These are phyloP conservation scores for Penaeus chinensis DNA, from an alignment of 1,140 invertebrate species.

Conservation along the genomic window DNA sequence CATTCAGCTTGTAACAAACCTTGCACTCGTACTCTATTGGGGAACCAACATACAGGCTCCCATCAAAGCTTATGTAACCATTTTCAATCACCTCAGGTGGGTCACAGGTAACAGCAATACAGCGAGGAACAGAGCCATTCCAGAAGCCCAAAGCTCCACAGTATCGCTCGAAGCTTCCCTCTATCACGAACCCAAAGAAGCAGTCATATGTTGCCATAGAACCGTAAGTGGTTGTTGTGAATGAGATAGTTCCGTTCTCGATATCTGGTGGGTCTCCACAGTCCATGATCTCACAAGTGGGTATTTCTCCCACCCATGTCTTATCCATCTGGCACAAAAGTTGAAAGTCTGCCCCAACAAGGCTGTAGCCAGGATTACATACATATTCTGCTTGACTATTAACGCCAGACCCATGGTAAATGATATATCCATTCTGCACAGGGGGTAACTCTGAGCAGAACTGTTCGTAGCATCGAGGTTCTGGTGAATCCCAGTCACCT, in stretches of 20 bases:
- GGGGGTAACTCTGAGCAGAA: conserved; percentile 49
- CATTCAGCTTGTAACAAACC: conserved; percentile 67
- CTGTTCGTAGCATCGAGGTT: conserved; percentile 60
- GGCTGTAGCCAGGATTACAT: conserved; percentile 67
- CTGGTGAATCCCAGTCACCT: conserved; percentile 61
- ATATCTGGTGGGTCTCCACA: conserved; percentile 64
- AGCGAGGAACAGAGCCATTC: conserved; percentile 64
- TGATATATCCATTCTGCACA: conserved; percentile 49
- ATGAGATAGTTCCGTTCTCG: conserved; percentile 58
- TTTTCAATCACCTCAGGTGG: conserved; percentile 65
- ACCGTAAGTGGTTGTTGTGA: conserved; percentile 53
- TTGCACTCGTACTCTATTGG: conserved; percentile 67
- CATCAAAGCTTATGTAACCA: conserved; percentile 61
- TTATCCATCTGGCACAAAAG: conserved; percentile 64
- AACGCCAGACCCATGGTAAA: conserved; percentile 57
- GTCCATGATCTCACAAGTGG: conserved; percentile 65
- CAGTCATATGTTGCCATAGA: conserved; percentile 59
- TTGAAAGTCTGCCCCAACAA: conserved; percentile 65
- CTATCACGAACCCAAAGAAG: conserved; percentile 61
- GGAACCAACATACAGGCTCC: conserved; percentile 60
- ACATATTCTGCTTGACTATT: conserved; percentile 65
- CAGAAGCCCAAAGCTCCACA: conserved; percentile 61
- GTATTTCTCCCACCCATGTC: conserved; percentile 63
- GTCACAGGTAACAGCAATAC: conserved; percentile 64
- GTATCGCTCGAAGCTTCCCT: conserved; percentile 53